These are phyloP conservation scores for Dendrocincla fuliginosa DNA, from an alignment of 2,797 vertebrate genomes.

Conservation along the genomic window DNA sequence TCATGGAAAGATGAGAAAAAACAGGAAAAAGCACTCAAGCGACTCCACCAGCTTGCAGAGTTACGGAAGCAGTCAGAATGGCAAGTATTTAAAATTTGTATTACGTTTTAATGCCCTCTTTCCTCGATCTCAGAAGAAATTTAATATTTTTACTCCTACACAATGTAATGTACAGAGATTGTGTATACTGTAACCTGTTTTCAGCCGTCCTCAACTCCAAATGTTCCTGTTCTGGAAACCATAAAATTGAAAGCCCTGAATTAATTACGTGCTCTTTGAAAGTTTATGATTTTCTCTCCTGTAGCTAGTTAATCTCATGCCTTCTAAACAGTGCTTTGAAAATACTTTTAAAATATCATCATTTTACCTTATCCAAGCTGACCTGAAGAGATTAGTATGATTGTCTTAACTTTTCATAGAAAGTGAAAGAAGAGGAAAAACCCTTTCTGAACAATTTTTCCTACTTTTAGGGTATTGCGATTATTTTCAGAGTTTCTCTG, in stretches of 20 bases:
- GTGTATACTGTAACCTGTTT: neutral
- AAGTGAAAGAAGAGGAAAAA: neutral
- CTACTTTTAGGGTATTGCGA: neutral
- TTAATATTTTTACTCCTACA: neutral
- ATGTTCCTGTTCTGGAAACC: constrained; percentile 17
- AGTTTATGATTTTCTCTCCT: neutral
- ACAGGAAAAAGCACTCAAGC: constrained; percentile 93
- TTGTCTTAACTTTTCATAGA: neutral
- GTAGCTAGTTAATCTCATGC: neutral
- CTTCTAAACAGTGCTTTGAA: neutral
- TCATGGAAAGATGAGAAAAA: constrained; percentile 99
- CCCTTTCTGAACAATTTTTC: neutral
- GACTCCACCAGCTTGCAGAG: constrained; percentile 93
- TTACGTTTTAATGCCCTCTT: neutral
- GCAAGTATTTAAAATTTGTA: constrained; percentile 73
- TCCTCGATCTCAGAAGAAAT: neutral
- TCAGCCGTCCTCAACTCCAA: neutral
- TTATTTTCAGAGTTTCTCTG: neutral
- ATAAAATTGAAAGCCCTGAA: constrained; percentile 27
- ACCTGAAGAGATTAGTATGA: neutral
- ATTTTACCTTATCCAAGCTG: constrained; percentile 2
- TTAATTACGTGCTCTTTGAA: constrained; percentile 23
- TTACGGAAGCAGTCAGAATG: constrained; percentile 89
- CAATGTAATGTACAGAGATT: neutral
- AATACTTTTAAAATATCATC: neutral